These are phyloP conservation scores for Tetramorium bicarinatum DNA, from an alignment of 2,888 invertebrate genomes.

Conservation along the genomic window DNA sequence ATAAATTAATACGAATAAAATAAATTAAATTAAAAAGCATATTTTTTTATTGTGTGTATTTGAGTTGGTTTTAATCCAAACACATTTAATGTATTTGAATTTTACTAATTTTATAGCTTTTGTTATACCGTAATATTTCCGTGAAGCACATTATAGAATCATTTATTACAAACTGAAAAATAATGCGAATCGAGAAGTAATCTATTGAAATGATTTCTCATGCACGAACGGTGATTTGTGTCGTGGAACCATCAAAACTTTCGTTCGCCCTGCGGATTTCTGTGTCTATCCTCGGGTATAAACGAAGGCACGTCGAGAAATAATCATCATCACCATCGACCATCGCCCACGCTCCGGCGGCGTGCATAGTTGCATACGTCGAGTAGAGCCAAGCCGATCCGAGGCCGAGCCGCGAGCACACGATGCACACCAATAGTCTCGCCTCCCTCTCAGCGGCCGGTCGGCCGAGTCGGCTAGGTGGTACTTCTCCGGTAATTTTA, in stretches of 20 bases:
- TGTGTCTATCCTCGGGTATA: slow-evolving; percentile 3
- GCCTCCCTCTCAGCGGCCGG: slow-evolving; percentile 26
- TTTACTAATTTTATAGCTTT: neutral
- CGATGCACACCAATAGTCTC: slow-evolving; percentile 60
- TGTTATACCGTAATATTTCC: neutral
- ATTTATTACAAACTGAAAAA: neutral
- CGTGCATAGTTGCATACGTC: slow-evolving; percentile 32
- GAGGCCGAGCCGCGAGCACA: slow-evolving; percentile 42
- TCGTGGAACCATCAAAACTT: slow-evolving; percentile 45
- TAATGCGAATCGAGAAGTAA: neutral
- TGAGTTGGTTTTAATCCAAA: neutral
- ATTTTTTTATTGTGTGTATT: neutral
- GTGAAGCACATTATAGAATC: neutral
- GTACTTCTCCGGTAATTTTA: slow-evolving; percentile 84
- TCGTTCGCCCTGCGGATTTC: slow-evolving; percentile 1
- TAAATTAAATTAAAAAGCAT: no score
- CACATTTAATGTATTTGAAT: neutral
- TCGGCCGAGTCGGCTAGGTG: slow-evolving; percentile 77
- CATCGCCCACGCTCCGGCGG: slow-evolving; percentile 50
- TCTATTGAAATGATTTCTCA: slow-evolving; percentile 70
- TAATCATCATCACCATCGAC: slow-evolving; percentile 47
- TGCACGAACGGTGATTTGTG: slow-evolving; percentile 63
- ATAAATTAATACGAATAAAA: no score
- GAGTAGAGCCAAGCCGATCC: slow-evolving; percentile 44
- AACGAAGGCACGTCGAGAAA: slow-evolving; percentile 45